phyloP scores from a whole-genome alignment of 2,797 vertebrate species.

The Crossoptilon crossoptilon region DNA sequence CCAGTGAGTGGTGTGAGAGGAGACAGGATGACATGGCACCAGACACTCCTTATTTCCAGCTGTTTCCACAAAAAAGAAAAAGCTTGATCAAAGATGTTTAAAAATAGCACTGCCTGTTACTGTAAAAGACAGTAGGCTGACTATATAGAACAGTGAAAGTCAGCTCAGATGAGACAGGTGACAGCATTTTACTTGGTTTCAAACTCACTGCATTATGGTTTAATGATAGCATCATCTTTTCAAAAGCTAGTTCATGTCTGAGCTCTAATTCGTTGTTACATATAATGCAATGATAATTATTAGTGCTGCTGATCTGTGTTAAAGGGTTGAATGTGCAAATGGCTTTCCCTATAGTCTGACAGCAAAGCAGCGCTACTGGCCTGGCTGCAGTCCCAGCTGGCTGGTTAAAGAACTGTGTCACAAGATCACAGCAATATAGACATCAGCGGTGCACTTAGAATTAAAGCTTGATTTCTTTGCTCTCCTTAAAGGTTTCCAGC shows the following conservation, averaged over 20 bases:
- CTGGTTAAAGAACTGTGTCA: slow-evolving; percentile 19
- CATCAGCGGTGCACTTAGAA: background rate
- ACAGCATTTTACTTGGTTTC: background rate
- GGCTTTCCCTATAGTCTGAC: slow-evolving; percentile 7
- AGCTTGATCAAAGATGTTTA: background rate
- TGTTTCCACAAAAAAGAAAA: background rate
- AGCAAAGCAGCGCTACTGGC: background rate
- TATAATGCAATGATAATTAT: background rate
- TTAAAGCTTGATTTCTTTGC: slow-evolving; percentile 30
- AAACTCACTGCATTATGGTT: background rate
- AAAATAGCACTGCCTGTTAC: background rate
- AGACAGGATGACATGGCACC: background rate
- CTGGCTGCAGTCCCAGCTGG: slow-evolving; percentile 33
- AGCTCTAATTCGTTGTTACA: background rate
- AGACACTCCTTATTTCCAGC: background rate
- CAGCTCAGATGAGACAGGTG: background rate
- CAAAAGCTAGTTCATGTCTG: background rate
- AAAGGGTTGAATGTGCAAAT: background rate
- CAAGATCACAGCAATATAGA: slow-evolving; percentile 36
- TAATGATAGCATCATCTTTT: background rate
- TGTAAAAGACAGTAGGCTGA: background rate
- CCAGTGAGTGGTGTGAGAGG: background rate
- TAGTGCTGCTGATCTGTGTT: background rate
- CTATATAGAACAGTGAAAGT: background rate
- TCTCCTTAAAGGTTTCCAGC: slow-evolving; percentile 22